phyloP scores from a whole-genome alignment of 2,113 vertebrate species.

The Lamprologus tigripictilis region DNA sequence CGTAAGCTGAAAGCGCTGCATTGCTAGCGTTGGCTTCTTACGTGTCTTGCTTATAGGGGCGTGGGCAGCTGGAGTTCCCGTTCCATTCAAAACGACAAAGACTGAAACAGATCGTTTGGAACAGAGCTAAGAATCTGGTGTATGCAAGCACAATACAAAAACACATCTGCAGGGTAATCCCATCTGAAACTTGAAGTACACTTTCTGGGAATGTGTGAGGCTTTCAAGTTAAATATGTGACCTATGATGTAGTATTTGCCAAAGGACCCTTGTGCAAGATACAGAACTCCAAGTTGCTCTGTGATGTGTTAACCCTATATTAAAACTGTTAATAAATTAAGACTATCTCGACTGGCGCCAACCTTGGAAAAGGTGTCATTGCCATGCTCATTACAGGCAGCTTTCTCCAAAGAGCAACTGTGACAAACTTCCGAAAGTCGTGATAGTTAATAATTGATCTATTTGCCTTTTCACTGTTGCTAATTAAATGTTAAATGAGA shows the following conservation, averaged over 20 bases:
- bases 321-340: background rate
- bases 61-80: background rate
- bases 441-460: background rate
- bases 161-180: background rate
- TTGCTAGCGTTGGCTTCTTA: background rate
- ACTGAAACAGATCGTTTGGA: background rate
- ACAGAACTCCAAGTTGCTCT: background rate
- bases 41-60: rapidly evolving
- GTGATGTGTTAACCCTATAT: background rate
- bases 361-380: background rate
- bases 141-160: background rate
- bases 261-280: background rate
- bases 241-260: background rate
- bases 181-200: background rate
- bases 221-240: background rate
- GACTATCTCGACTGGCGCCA: background rate
- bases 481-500: background rate
- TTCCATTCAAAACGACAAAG: background rate
- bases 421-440: background rate
- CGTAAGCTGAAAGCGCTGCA: background rate
- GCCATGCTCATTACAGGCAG: background rate
- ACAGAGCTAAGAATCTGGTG: background rate
- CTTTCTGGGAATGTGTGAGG: background rate
- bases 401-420: background rate
- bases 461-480: background rate